phyloP scores from a whole-genome alignment of 1,140 invertebrate species.

The Dreissena polymorpha region DNA sequence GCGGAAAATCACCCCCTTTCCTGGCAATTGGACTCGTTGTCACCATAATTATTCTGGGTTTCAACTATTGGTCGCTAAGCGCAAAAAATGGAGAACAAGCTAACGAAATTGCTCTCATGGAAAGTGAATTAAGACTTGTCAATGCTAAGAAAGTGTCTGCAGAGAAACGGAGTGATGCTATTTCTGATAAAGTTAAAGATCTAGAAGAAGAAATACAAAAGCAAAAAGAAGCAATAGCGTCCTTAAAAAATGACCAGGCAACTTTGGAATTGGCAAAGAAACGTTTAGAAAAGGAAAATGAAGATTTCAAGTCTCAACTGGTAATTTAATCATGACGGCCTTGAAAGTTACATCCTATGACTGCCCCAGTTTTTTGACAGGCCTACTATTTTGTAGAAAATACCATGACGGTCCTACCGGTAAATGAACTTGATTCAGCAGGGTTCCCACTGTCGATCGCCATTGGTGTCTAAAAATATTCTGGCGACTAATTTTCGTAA shows the following conservation, averaged over 20 bases:
- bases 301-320: constrained; percentile 30
- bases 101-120: constrained; percentile 47
- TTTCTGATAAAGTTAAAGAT: constrained; percentile 51
- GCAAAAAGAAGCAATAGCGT: constrained; percentile 36
- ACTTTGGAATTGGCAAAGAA: constrained; percentile 21
- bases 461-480: too few relatives aligned
- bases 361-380: too few relatives aligned
- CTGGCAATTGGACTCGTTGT: constrained; percentile 61
- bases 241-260: constrained; percentile 19
- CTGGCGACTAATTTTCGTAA: too few relatives aligned
- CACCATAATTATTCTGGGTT: constrained; percentile 60
- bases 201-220: constrained; percentile 37
- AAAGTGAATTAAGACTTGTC: constrained; percentile 52
- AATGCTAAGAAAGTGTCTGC: constrained; percentile 57
- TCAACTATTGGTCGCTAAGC: constrained; percentile 65
- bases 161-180: constrained; percentile 54
- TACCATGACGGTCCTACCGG: too few relatives aligned
- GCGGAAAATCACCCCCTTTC: constrained; percentile 64
- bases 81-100: constrained; percentile 55
- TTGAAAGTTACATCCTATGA: too few relatives aligned
- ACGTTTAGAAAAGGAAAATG: background rate
- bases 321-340: background rate
- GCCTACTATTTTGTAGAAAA: too few relatives aligned
- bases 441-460: too few relatives aligned
- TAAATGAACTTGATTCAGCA: too few relatives aligned